phyloP scores from a whole-genome alignment of 2,888 invertebrate genomes.

The Philereme transversata region DNA sequence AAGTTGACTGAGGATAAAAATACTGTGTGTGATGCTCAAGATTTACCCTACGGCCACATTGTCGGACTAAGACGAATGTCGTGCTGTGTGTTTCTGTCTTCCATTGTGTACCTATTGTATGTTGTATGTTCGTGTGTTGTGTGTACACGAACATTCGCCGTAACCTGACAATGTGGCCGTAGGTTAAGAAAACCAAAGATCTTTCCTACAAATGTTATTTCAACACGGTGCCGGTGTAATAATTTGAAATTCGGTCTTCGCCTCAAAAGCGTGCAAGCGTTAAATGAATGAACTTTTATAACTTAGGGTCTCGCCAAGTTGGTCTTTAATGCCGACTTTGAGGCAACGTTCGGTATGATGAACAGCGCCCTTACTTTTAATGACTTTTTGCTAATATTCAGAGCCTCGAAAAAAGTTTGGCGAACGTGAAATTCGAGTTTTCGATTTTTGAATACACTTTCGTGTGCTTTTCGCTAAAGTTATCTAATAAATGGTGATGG shows the following conservation, averaged over 20 bases:
- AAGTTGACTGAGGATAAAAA: too few species aligned
- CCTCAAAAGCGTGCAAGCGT: slow-evolving; percentile 71
- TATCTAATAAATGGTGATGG: slow-evolving; percentile 37
- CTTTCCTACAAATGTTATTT: slow-evolving; percentile 33
- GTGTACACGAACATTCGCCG: too few species aligned
- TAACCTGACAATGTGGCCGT: too few species aligned
- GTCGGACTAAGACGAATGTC: too few species aligned
- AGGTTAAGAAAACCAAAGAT: not conserved
- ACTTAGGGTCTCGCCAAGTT: slow-evolving; percentile 70
- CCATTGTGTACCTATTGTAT: too few species aligned
- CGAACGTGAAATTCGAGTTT: slow-evolving; percentile 48
- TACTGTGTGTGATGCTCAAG: too few species aligned
- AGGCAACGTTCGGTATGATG: slow-evolving; percentile 68
- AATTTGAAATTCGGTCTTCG: slow-evolving; percentile 70
- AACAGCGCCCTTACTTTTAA: slow-evolving; percentile 81
- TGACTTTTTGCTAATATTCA: slow-evolving; percentile 83
- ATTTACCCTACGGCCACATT: too few species aligned
- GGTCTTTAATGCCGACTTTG: slow-evolving; percentile 77
- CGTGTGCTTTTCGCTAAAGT: slow-evolving; percentile 35
- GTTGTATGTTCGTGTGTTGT: too few species aligned
- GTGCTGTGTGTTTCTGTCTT: too few species aligned
- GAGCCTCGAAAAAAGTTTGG: slow-evolving; percentile 63
- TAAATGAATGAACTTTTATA: slow-evolving; percentile 84
- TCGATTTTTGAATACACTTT: slow-evolving; percentile 54
- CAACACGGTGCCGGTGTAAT: slow-evolving; percentile 43